Evolutionary conservation across 2,888 invertebrate species (phyloP), one percentile per base, ranked within the genome.

Genomic region (Mellilla xanthometata): DNA sequence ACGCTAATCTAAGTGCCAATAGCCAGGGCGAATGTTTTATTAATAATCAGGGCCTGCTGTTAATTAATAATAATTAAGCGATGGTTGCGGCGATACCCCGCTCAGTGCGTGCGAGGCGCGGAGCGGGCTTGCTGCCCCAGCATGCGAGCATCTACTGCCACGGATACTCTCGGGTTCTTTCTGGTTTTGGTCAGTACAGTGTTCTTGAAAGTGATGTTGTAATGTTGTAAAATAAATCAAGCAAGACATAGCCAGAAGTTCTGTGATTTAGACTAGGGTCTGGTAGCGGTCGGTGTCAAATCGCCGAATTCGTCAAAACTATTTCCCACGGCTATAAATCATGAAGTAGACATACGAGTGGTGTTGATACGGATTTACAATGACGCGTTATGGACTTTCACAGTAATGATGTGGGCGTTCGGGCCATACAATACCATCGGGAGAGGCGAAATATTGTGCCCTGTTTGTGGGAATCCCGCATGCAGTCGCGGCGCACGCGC

Each of bases 1-100:
- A 65, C 82, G 83, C 74, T 89, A 88, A 89, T 89, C 89, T 89
- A 87, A 88, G 84, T 87, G 88, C 88, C 87, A 86, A 89, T 89
- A 89, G 86, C 78, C 77, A 82, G 87, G 85, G 85, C 81, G 80
- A 81, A 85, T 87, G 87, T 86, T 86, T 89, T 88, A 82, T 86
- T 86, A 86, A 83, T 87, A 88, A 87, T 85, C 80, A 72, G 67
- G 64, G 59, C 74, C 80, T 76, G 81, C 76, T 71, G 81, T 83
- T 89, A 86, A 87, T 87, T 85, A 79, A 81, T 85, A 79, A 81
- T 87, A 87, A 89, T 89, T 86, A 88, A 84, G 76, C 70, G 76
- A 74, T 80, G 67, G 71, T 54, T 61, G 69, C 64, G 60, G 24
- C 67, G 72, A 78, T 77, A 72, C 70, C 53, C 45, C 72, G 70